A percentile compares a stretch with the other conserved stretches of the same genome.
These are phyloP conservation scores for Nanorana parkeri DNA, from an alignment of 2,113 vertebrate species.

Conservation along the genomic window DNA sequence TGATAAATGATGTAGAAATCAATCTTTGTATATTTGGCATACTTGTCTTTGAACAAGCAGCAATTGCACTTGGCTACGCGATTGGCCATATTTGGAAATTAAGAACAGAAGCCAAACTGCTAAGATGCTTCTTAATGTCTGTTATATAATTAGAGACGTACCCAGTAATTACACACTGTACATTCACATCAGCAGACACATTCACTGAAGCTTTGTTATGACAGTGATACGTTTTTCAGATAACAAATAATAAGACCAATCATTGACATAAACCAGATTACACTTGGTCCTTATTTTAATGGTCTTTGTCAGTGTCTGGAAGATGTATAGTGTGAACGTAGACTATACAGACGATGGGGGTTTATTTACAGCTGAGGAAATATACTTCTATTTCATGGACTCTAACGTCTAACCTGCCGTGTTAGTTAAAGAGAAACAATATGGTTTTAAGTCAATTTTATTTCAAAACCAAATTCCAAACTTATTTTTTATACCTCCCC, in stretches of 20 bases:
- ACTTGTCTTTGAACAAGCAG: not conserved
- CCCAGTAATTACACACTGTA: not conserved
- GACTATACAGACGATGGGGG: not conserved
- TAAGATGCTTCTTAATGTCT: slow-evolving; percentile 3
- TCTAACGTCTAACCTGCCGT: too few relatives aligned
- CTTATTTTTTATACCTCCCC: too few relatives aligned
- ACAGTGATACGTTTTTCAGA: slow-evolving; percentile 13
- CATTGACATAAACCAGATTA: not conserved
- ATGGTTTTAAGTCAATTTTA: too few relatives aligned
- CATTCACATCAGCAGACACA: not conserved
- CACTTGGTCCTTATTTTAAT: not conserved
- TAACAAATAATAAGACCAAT: slow-evolving; percentile 1
- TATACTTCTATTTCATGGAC: too few relatives aligned
- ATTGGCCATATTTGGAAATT: slow-evolving; percentile 23
- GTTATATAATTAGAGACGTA: not conserved
- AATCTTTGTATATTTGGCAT: slow-evolving; percentile 41
- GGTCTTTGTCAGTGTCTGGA: not conserved
- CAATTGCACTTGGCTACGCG: slow-evolving; percentile 5
- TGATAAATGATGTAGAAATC: slow-evolving; percentile 1
- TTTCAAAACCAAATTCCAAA: too few relatives aligned
- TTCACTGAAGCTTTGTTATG: slow-evolving; percentile 25
- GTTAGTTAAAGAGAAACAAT: too few relatives aligned
- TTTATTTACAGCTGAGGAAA: too few relatives aligned
- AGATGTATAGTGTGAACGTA: not conserved
- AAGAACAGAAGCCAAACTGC: slow-evolving; percentile 18